Percentiles rank a stretch among this genome's conserved stretches.
phyloP scores from a whole-genome alignment of 2,888 invertebrate species.

The Pocota personata region DNA sequence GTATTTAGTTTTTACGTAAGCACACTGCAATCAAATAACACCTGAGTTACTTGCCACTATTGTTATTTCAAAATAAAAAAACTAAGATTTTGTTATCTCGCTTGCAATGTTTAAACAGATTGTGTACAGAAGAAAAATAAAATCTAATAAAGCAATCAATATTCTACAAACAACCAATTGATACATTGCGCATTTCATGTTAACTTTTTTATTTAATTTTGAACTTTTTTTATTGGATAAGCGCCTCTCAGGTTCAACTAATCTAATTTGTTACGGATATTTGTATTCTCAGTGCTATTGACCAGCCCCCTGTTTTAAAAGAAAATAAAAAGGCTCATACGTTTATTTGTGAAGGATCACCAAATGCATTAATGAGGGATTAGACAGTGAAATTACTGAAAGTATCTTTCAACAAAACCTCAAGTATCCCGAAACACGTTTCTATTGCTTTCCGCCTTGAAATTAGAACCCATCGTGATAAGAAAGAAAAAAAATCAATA shows the following conservation, averaged over 20 bases:
- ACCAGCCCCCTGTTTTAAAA: no score
- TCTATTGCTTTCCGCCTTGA: not conserved
- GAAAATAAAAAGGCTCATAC: not conserved
- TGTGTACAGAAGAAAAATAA: not conserved
- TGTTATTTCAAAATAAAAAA: not conserved
- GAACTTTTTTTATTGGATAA: slow-evolving; percentile 20
- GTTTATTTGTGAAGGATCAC: not conserved
- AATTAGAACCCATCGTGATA: not conserved
- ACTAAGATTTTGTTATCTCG: not conserved
- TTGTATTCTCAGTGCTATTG: slow-evolving; percentile 3
- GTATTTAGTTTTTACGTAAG: not conserved
- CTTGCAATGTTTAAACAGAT: slow-evolving; percentile 3
- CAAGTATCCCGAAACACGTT: not conserved
- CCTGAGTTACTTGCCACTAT: not conserved
- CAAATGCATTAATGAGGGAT: not conserved
- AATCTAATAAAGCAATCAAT: not conserved
- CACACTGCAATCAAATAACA: not conserved
- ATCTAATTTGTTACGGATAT: not conserved
- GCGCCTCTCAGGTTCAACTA: not conserved
- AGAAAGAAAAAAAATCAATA: not conserved
- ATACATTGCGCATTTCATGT: not conserved
- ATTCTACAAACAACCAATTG: not conserved
- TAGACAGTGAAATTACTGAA: not conserved
- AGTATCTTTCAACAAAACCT: not conserved
- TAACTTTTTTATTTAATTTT: not conserved